Percentiles rank a stretch among this genome's conserved stretches.
These are phyloP conservation scores for Linepithema humile DNA, from an alignment of 1,140 invertebrate species.

Conservation along the genomic window DNA sequence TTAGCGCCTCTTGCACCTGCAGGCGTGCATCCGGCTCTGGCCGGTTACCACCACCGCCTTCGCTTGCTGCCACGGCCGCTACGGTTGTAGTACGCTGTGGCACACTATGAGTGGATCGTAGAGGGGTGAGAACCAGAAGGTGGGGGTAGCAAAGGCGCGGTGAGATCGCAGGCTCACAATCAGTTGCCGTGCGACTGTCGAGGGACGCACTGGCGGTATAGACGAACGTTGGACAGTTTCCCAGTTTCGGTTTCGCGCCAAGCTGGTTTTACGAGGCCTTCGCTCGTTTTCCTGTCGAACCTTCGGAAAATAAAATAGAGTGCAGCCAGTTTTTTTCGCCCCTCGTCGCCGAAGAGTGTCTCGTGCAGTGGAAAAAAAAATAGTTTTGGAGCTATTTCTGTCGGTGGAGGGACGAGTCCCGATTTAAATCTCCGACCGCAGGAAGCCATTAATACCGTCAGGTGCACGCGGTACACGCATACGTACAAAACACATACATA, in stretches of 20 bases:
- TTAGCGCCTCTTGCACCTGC: conserved; percentile 39
- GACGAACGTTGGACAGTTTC: conserved; percentile 24
- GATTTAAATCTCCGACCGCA: conserved; percentile 54
- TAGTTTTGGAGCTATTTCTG: neutral
- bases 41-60: conserved; percentile 48
- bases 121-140: conserved; percentile 45
- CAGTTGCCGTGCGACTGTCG: conserved; percentile 84
- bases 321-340: conserved; percentile 9
- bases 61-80: conserved; percentile 47
- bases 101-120: conserved; percentile 51
- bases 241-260: conserved; percentile 4
- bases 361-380: conserved; percentile 6
- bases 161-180: conserved; percentile 80
- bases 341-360: neutral
- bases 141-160: conserved; percentile 77
- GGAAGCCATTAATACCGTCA: conserved; percentile 43
- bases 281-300: too few species aligned
- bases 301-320: neutral
- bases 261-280: too few species aligned
- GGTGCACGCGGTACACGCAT: conserved; percentile 35
- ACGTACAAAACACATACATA: neutral
- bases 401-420: neutral
- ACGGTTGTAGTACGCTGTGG: conserved; percentile 65
- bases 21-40: conserved; percentile 47
- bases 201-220: conserved; percentile 73